phyloP scores from a whole-genome alignment of 2,797 vertebrate genomes.

The Xenopus petersii region DNA sequence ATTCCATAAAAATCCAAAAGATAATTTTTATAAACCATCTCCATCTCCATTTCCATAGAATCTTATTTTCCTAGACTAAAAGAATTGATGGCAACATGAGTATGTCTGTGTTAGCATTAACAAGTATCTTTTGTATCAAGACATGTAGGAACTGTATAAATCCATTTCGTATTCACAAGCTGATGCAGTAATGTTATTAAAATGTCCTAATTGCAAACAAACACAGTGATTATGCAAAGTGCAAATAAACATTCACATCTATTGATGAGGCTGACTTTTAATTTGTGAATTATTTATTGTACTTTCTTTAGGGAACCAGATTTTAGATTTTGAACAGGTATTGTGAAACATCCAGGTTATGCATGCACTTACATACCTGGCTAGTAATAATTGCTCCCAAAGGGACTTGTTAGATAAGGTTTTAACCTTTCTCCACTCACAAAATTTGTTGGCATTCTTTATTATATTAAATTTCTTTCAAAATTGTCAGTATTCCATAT shows the following conservation, averaged over 20 bases:
- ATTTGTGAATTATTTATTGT: not conserved
- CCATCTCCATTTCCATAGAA: too few species aligned
- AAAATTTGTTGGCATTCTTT: not conserved
- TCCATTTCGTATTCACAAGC: too few species aligned
- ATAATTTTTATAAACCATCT: too few species aligned
- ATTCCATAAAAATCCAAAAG: too few species aligned
- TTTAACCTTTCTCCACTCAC: not conserved
- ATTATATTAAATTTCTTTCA: conserved; percentile 1
- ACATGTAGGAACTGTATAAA: too few species aligned
- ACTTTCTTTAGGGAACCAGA: not conserved
- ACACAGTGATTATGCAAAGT: not conserved
- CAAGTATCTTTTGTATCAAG: too few species aligned
- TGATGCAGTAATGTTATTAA: too few species aligned
- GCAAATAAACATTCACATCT: not conserved
- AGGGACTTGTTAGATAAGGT: conserved; percentile 32
- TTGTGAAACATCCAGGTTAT: conserved; percentile 21
- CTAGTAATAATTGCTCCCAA: conserved; percentile 41
- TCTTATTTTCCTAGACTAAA: too few species aligned
- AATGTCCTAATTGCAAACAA: too few species aligned
- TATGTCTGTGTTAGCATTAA: too few species aligned
- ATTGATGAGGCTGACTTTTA: not conserved
- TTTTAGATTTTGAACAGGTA: conserved; percentile 17
- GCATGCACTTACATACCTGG: conserved; percentile 13
- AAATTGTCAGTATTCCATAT: conserved; percentile 13
- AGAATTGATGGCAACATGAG: too few species aligned